Evolutionary conservation across 1,140 invertebrate species (phyloP).

Genomic region (Anastrepha obliqua): DNA sequence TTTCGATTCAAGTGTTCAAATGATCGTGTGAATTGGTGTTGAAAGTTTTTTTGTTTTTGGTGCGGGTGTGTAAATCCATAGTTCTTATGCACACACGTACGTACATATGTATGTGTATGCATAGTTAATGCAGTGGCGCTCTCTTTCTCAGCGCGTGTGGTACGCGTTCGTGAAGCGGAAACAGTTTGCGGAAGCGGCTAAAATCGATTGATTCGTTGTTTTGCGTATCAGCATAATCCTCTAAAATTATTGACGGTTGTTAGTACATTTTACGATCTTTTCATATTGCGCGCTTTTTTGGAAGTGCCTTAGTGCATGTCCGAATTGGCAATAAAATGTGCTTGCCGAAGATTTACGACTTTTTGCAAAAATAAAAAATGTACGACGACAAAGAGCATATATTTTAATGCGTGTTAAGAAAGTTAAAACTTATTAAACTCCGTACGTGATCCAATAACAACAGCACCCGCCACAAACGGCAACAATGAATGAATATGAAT

Average conservation of each 20-base stretch:
- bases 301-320: background rate
- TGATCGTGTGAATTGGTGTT: conserved; percentile 33
- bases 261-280: conserved; percentile 3
- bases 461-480: too few species aligned
- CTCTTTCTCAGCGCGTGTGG: background rate
- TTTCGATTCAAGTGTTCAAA: background rate
- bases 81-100: background rate
- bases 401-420: conserved; percentile 19
- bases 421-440: background rate
- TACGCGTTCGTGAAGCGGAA: conserved; percentile 45
- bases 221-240: background rate
- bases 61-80: background rate
- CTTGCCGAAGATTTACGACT: conserved; percentile 32
- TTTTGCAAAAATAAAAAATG: conserved; percentile 18
- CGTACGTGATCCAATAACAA: conserved; percentile 39
- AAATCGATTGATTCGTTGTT: background rate
- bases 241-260: background rate
- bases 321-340: background rate
- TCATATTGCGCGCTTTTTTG: conserved; percentile 7
- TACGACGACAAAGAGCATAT: background rate
- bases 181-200: conserved; percentile 45
- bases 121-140: background rate
- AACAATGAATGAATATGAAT: background rate
- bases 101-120: background rate
- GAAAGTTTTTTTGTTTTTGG: background rate